phyloP scores from a whole-genome alignment of 2,113 vertebrate species.

The Bos javanicus region DNA sequence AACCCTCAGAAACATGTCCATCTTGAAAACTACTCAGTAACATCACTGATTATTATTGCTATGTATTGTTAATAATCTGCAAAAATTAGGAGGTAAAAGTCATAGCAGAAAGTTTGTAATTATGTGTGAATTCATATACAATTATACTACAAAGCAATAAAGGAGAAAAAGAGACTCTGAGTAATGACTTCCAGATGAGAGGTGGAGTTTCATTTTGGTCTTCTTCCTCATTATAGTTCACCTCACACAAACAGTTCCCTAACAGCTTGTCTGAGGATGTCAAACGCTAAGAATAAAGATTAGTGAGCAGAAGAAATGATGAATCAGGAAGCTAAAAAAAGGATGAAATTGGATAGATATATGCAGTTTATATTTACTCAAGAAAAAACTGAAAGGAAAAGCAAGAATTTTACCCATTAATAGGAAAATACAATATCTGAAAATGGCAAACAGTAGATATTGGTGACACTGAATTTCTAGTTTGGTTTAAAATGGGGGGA shows the following conservation, averaged over 20 bases:
- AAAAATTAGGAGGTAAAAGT: neutral
- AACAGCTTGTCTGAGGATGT: slow-evolving; percentile 12
- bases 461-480: neutral
- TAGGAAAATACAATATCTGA: neutral
- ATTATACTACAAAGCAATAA: neutral
- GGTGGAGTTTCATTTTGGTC: slow-evolving; percentile 35
- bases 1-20: neutral
- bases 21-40: neutral
- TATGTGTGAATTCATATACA: neutral
- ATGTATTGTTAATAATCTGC: neutral
- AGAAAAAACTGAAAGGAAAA: neutral
- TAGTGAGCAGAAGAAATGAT: slow-evolving; percentile 51
- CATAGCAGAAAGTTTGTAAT: neutral
- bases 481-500: slow-evolving; percentile 8
- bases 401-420: neutral
- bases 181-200: slow-evolving; percentile 61
- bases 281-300: slow-evolving; percentile 60
- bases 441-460: neutral
- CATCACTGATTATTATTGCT: neutral
- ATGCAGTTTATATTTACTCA: slow-evolving; percentile 15
- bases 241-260: slow-evolving; percentile 64
- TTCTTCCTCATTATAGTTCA: neutral
- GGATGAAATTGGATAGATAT: neutral
- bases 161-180: neutral
- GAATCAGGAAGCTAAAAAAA: slow-evolving; percentile 6